A percentile compares a stretch with the other conserved stretches of the same genome.
Evolutionary conservation across 1,140 invertebrate species (phyloP).

Genomic region (Portunus trituberculatus): DNA sequence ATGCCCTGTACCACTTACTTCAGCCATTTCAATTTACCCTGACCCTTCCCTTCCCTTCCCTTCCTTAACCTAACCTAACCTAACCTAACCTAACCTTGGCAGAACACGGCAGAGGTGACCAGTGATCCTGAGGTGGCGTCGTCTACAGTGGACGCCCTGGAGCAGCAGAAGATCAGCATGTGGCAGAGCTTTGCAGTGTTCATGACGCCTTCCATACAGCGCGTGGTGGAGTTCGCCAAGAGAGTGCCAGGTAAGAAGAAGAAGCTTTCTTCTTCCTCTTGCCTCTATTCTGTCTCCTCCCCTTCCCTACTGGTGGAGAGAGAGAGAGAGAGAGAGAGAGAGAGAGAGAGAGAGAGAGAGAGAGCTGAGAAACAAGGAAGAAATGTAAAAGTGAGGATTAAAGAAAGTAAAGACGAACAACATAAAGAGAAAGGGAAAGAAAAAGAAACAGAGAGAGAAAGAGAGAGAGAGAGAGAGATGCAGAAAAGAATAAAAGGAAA

Average conservation of each 20-base stretch:
- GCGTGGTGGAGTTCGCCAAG: slow-evolving; percentile 96
- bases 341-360: slow-evolving; percentile 20
- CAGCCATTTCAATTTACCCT: too few relatives aligned
- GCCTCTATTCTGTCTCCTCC: too few relatives aligned
- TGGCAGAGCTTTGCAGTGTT: slow-evolving; percentile 80
- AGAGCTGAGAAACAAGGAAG: background rate
- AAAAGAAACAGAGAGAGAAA: slow-evolving; percentile 15
- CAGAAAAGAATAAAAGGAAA: too few relatives aligned
- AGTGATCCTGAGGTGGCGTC: slow-evolving; percentile 75
- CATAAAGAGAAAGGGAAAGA: background rate
- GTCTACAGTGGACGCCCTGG: slow-evolving; percentile 79
- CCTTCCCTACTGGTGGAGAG: too few relatives aligned
- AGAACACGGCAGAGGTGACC: slow-evolving; percentile 79
- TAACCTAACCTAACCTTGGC: background rate
- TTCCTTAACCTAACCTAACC: background rate
- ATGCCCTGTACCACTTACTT: too few relatives aligned
- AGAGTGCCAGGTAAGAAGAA: slow-evolving; percentile 87
- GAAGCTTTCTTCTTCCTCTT: background rate
- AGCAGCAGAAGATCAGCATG: slow-evolving; percentile 80
- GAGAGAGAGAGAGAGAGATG: slow-evolving; percentile 5
- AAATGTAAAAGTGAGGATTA: background rate
- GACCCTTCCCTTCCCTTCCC: too few relatives aligned
- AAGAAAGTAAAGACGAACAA: background rate
- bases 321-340: background rate
- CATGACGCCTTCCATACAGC: slow-evolving; percentile 89